A percentile compares a stretch with the other conserved stretches of the same genome.
Evolutionary conservation across 2,888 invertebrate genomes (phyloP).

Genomic region (Drosophila greeni): DNA sequence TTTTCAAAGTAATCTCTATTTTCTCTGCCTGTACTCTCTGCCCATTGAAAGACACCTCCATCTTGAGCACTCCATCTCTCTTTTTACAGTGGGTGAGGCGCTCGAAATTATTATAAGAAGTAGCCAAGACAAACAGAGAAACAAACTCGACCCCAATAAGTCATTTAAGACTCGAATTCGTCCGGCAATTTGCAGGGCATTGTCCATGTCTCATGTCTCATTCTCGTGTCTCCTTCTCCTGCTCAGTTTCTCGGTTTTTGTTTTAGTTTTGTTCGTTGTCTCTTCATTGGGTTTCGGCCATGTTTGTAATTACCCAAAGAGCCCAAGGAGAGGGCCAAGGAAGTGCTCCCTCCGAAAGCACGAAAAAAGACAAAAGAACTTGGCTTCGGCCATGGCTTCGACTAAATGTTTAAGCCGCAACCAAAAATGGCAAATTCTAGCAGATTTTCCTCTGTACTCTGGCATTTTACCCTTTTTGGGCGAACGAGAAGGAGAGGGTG

Average conservation of each 20-base stretch:
- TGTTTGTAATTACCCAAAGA: constrained; percentile 61
- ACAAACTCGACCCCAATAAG: constrained; percentile 35
- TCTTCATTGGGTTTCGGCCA: constrained; percentile 19
- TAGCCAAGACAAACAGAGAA: constrained; percentile 30
- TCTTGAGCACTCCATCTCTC: constrained; percentile 9
- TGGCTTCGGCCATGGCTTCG: not conserved
- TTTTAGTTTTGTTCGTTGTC: constrained; percentile 7
- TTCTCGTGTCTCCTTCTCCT: constrained; percentile 1
- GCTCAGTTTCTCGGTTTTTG: constrained; percentile 1
- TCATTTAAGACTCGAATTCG: constrained; percentile 25
- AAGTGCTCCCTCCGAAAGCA: constrained; percentile 1
- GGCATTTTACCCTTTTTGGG: constrained; percentile 60
- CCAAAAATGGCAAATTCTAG: constrained; percentile 69
- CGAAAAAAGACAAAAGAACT: constrained; percentile 47
- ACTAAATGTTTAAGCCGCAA: constrained; percentile 58
- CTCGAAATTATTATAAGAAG: constrained; percentile 22
- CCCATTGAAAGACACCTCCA: too few species aligned
- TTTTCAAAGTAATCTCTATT: too few species aligned
- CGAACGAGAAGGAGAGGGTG: constrained; percentile 8
- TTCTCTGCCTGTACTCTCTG: not conserved
- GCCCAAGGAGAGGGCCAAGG: not conserved
- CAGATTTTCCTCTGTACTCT: constrained; percentile 61
- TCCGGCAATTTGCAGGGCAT: constrained; percentile 27
- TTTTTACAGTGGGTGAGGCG: constrained; percentile 23
- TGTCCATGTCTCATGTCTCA: constrained; percentile 18